Evolutionary conservation across 2,797 vertebrate species (phyloP).

Genomic region (Hafferia zeledoni): DNA sequence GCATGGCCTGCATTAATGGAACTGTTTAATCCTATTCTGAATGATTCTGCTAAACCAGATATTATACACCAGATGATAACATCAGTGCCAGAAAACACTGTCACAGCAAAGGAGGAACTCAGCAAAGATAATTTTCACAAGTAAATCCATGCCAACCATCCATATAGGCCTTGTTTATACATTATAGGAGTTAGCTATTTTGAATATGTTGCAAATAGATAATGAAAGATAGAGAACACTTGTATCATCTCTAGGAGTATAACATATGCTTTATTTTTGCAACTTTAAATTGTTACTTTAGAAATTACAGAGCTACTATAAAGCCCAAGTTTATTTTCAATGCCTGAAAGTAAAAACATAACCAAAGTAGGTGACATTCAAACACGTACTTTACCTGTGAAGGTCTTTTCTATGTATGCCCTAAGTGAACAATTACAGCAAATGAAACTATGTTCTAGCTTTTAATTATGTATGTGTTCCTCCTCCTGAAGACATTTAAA

Average conservation of each 20-base stretch:
- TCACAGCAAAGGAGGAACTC: background rate
- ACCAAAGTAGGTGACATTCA: background rate
- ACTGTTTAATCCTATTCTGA: background rate
- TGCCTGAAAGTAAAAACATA: background rate
- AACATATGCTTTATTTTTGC: background rate
- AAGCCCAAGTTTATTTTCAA: background rate
- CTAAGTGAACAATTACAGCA: background rate
- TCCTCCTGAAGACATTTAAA: background rate
- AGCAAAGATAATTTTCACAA: slow-evolving; percentile 18
- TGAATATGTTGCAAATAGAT: background rate
- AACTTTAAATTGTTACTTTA: background rate
- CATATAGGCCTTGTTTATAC: background rate
- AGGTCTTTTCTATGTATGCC: background rate
- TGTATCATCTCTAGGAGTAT: background rate
- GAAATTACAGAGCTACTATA: background rate
- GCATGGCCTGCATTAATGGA: background rate
- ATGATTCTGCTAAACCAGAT: background rate
- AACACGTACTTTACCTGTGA: background rate
- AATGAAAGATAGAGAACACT: background rate
- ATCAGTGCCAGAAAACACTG: slow-evolving; percentile 2
- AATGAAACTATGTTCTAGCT: background rate
- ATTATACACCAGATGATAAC: slow-evolving; percentile 5
- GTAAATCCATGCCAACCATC: background rate
- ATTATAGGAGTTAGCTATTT: background rate
- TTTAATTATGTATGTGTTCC: background rate